A percentile compares a stretch with the other conserved stretches of the same genome.
These are phyloP conservation scores for Myxocyprinus asiaticus DNA, from an alignment of 2,113 vertebrate species.

Conservation along the genomic window DNA sequence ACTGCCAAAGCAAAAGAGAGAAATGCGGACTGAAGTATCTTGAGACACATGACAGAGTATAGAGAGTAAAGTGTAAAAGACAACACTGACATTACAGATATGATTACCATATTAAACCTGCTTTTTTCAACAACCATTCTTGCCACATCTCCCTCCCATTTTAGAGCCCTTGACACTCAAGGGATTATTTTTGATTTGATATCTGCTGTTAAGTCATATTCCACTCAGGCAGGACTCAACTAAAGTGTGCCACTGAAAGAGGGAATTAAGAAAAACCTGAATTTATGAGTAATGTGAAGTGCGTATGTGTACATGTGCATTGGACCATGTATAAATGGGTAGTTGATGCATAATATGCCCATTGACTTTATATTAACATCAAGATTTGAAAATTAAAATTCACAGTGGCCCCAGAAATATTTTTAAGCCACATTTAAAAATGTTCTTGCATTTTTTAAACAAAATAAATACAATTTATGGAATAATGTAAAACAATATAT, in stretches of 20 bases:
- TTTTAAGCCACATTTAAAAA: no score
- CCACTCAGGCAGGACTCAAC: neutral
- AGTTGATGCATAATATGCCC: no score
- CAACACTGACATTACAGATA: neutral
- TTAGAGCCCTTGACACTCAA: conserved; percentile 4
- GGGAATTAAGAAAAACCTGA: conserved; percentile 3
- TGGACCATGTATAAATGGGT: no score
- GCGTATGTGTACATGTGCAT: neutral
- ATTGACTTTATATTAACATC: no score
- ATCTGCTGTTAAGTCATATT: conserved; percentile 1
- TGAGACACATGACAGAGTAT: neutral
- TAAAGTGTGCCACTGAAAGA: neutral
- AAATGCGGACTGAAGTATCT: neutral
- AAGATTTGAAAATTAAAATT: no score
- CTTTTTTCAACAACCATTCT: no score
- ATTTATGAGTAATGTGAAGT: neutral
- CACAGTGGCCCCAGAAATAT: no score
- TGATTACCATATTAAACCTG: conserved; percentile 16
- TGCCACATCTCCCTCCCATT: neutral
- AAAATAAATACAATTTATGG: no score
- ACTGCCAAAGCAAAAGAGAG: neutral
- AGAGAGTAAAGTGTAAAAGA: neutral
- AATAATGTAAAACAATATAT: no score
- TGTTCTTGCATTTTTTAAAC: no score
- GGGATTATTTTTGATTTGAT: conserved; percentile 23